Conservation (phyloP, 2,113 vertebrate genomes). For the Petromus typicus region DNA sequence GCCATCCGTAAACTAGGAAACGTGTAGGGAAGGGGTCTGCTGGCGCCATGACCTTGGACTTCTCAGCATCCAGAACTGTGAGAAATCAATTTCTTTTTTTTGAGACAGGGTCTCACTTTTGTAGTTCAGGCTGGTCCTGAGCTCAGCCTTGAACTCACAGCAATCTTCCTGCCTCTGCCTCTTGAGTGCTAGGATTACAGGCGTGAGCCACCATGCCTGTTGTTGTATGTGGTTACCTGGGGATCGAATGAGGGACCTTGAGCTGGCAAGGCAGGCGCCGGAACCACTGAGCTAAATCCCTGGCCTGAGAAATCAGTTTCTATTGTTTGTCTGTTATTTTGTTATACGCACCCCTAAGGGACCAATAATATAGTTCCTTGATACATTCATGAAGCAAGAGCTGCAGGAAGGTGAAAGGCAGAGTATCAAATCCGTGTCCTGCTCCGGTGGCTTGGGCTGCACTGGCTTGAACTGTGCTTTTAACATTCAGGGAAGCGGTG, state of each 20-base stretch:
- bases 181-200: too few species aligned
- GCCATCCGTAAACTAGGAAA: background rate
- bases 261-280: too few species aligned
- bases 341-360: background rate
- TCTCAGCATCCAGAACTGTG: background rate
- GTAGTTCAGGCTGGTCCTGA: too few species aligned
- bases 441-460: background rate
- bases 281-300: too few species aligned
- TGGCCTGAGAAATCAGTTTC: background rate
- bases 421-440: background rate
- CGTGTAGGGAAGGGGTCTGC: background rate
- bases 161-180: too few species aligned
- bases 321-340: background rate
- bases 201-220: too few species aligned
- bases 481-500: background rate
- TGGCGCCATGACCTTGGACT: background rate
- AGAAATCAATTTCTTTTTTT: background rate
- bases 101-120: too few species aligned
- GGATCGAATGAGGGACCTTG: too few species aligned
- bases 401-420: background rate
- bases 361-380: background rate
- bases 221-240: too few species aligned
- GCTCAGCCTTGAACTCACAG: too few species aligned
- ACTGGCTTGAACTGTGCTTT: slow-evolving; percentile 28
- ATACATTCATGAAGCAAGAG: background rate